Evolutionary conservation across 2,797 vertebrate species (phyloP).

Genomic region (Sphenodon punctatus): DNA sequence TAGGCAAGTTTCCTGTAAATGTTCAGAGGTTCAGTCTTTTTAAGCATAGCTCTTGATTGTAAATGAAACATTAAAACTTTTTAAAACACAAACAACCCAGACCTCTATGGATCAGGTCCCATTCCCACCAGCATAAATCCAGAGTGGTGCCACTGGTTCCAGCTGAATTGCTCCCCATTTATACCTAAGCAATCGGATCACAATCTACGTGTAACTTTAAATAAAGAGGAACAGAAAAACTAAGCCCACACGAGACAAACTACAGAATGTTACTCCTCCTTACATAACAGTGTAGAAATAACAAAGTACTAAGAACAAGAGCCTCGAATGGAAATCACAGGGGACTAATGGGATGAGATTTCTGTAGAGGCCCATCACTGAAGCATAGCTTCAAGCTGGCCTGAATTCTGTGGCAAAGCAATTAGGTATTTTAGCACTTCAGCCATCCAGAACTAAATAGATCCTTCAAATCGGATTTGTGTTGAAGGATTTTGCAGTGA

Average conservation of each 20-base stretch:
- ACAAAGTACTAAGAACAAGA: not conserved
- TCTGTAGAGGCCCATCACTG: not conserved
- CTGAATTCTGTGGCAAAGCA: constrained; percentile 20
- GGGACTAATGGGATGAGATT: not conserved
- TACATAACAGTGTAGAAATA: not conserved
- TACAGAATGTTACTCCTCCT: not conserved
- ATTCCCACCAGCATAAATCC: not conserved
- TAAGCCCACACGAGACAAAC: not conserved
- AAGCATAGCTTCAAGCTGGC: not conserved
- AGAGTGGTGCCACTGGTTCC: not conserved
- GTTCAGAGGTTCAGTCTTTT: not conserved
- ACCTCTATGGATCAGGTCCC: not conserved
- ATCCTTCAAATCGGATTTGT: constrained; percentile 57
- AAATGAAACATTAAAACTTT: constrained; percentile 6
- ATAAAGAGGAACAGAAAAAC: not conserved
- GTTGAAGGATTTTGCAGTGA: constrained; percentile 44
- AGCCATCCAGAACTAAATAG: constrained; percentile 33
- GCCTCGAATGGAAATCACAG: not conserved
- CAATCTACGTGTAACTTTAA: not conserved
- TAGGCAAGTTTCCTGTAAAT: not conserved
- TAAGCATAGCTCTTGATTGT: not conserved
- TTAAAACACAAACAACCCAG: not conserved
- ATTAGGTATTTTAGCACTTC: constrained; percentile 33
- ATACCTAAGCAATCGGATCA: not conserved
- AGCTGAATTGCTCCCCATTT: not conserved